Evolutionary conservation across 2,113 vertebrate species (phyloP).

Genomic region (Zingel zingel): DNA sequence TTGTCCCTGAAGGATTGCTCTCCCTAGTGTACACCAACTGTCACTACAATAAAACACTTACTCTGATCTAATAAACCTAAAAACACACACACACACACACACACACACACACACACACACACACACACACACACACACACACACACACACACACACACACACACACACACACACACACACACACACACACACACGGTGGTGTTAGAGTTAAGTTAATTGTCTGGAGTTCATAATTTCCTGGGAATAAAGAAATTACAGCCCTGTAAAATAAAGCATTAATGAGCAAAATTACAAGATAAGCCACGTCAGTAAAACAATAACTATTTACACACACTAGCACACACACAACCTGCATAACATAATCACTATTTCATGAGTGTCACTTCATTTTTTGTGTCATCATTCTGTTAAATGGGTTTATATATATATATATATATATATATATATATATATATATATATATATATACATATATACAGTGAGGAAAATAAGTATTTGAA

Average conservation of each 20-base stretch:
- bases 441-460: too few species aligned
- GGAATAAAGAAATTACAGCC: neutral
- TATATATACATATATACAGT: too few species aligned
- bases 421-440: too few species aligned
- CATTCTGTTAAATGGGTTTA: neutral
- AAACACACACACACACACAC: too few species aligned
- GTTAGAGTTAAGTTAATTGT: neutral
- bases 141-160: conserved; percentile 9
- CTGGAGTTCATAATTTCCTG: neutral
- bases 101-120: too few species aligned
- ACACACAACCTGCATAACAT: neutral
- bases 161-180: neutral
- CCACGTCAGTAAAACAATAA: neutral
- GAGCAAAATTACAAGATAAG: neutral
- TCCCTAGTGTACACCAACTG: conserved; percentile 66
- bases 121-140: neutral
- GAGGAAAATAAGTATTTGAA: too few species aligned
- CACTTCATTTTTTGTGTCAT: neutral
- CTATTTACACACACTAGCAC: too few species aligned
- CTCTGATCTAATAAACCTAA: neutral
- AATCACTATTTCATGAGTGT: neutral
- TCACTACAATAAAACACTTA: conserved; percentile 55
- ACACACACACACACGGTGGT: neutral
- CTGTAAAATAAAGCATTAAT: neutral
- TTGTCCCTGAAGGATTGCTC: conserved; percentile 57